These are phyloP conservation scores for Leuctra nigra DNA, from an alignment of 2,888 invertebrate species.

Conservation along the genomic window DNA sequence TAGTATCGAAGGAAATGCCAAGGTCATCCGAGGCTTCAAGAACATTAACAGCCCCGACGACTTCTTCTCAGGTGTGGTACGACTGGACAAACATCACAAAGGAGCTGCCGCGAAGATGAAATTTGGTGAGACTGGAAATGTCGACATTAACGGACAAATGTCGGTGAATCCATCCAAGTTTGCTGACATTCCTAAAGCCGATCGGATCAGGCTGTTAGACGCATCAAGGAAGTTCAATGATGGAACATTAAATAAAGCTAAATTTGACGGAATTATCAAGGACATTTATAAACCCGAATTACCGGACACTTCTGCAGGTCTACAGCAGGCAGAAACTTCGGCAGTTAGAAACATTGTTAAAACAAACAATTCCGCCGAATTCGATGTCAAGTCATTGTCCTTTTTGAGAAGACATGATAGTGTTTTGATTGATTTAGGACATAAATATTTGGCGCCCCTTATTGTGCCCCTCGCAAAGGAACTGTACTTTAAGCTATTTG, in stretches of 20 bases:
- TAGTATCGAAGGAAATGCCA: neutral
- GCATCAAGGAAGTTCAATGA: neutral
- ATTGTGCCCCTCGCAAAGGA: too few relatives aligned
- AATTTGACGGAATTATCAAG: neutral
- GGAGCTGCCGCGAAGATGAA: neutral
- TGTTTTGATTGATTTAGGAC: too few relatives aligned
- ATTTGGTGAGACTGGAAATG: conserved; percentile 5
- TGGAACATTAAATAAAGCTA: neutral
- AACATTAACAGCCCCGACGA: conserved; percentile 7
- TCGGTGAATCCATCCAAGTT: conserved; percentile 6
- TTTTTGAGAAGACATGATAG: too few relatives aligned
- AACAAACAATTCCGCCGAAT: too few relatives aligned
- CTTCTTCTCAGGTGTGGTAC: conserved; percentile 7
- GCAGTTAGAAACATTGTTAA: too few relatives aligned
- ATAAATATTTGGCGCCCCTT: too few relatives aligned
- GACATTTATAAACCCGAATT: neutral
- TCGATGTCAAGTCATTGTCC: too few relatives aligned
- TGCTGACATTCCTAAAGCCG: conserved; percentile 2
- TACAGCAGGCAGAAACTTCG: too few relatives aligned
- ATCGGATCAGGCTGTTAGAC: conserved; percentile 1
- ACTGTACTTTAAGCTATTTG: too few relatives aligned
- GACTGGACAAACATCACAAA: neutral
- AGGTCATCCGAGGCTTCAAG: conserved; percentile 8
- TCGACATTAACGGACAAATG: conserved; percentile 6
- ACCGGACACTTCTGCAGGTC: too few relatives aligned